These are phyloP conservation scores for Halichoeres trimaculatus DNA, from an alignment of 2,113 vertebrate species.

Conservation along the genomic window DNA sequence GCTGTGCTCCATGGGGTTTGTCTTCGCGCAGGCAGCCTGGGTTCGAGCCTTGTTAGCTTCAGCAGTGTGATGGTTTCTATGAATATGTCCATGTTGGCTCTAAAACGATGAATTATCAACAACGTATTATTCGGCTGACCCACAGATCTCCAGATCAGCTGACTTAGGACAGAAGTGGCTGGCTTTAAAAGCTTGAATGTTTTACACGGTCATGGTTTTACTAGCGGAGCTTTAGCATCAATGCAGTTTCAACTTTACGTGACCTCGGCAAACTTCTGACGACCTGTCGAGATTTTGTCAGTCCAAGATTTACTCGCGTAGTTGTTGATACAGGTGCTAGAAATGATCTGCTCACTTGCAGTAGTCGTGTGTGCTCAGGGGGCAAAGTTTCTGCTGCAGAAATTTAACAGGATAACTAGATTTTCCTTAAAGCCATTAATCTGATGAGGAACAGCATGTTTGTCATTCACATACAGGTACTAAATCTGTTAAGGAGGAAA, in stretches of 20 bases:
- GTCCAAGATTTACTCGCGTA: conserved; percentile 41
- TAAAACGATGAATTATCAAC: too few relatives aligned
- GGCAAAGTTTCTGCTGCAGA: conserved; percentile 15
- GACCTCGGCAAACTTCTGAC: conserved; percentile 50
- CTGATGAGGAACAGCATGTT: neutral
- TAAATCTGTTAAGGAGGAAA: neutral
- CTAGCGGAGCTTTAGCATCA: neutral
- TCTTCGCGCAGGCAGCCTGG: too few relatives aligned
- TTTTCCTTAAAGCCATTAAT: conserved; percentile 3
- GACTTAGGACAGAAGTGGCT: neutral
- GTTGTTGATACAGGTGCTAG: conserved; percentile 59
- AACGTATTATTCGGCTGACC: conserved; percentile 1
- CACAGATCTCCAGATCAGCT: conserved; percentile 10
- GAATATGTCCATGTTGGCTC: too few relatives aligned
- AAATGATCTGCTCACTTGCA: conserved; percentile 13
- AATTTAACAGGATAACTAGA: conserved; percentile 5
- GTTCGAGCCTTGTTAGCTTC: too few relatives aligned
- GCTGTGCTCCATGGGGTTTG: too few relatives aligned
- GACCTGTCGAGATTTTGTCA: conserved; percentile 27
- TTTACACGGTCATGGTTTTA: conserved; percentile 12
- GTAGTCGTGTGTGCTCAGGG: conserved; percentile 10
- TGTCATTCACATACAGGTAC: neutral
- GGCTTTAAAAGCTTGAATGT: neutral
- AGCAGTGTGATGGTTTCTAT: too few relatives aligned
- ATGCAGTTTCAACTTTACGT: conserved; percentile 47